Percentiles rank a stretch among this genome's conserved stretches.
These are phyloP conservation scores for Sebastes diaconus DNA, from an alignment of 2,797 vertebrate genomes.

Conservation along the genomic window DNA sequence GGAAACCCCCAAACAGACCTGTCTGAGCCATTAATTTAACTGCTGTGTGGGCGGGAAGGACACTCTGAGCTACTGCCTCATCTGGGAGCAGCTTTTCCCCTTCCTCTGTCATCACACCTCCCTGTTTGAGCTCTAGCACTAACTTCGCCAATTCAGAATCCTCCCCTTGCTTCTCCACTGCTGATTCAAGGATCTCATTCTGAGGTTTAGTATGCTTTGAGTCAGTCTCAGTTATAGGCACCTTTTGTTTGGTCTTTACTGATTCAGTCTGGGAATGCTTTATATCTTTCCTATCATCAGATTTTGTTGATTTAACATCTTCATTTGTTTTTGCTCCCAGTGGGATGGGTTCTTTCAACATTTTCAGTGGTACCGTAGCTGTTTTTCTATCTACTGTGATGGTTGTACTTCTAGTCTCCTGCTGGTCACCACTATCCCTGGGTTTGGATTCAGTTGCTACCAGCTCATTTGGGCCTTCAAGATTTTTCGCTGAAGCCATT, in stretches of 20 bases:
- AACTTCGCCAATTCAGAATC: constrained; percentile 80
- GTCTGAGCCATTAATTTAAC: constrained; percentile 90
- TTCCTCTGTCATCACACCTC: constrained; percentile 85
- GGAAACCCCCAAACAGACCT: constrained; percentile 91
- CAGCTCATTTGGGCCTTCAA: background rate
- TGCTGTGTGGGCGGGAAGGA: constrained; percentile 87
- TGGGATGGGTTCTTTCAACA: background rate
- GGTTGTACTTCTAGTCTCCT: background rate
- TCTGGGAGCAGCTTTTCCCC: constrained; percentile 86
- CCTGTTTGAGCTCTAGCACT: constrained; percentile 82
- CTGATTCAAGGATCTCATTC: background rate
- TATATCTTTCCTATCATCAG: background rate
- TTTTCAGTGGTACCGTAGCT: background rate
- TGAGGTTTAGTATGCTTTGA: background rate
- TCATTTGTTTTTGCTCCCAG: background rate
- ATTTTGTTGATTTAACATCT: background rate
- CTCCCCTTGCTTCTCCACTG: constrained; percentile 59
- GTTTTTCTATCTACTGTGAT: background rate
- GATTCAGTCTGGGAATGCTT: constrained; percentile 3
- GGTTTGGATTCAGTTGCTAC: constrained; percentile 13
- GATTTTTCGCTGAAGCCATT: background rate
- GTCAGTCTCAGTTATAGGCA: background rate
- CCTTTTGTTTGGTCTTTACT: background rate
- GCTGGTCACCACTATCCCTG: background rate
- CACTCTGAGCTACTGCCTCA: constrained; percentile 85